Conservation (phyloP, 2,113 vertebrate species). For the Chaetodon auriga region DNA sequence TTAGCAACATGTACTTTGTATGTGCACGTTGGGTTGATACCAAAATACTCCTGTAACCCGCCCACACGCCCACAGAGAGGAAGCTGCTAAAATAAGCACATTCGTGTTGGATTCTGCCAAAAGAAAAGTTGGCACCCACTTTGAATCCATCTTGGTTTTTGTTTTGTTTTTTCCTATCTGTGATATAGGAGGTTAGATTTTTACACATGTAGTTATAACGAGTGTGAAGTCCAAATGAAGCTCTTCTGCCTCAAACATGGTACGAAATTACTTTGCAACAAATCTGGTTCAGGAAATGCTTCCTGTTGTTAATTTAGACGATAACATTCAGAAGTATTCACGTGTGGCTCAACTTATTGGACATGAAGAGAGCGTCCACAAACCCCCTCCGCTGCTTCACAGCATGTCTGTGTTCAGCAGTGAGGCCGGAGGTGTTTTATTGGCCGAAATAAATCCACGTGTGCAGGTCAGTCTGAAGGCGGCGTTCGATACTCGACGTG, state of each 20-base stretch:
- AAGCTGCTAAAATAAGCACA: conserved; percentile 28
- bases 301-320: not conserved
- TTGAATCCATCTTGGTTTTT: not conserved
- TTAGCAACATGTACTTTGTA: not conserved
- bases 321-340: not conserved
- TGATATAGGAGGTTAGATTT: not conserved
- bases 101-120: not conserved
- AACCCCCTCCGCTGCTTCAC: no score
- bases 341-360: no score
- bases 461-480: no score
- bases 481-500: not conserved
- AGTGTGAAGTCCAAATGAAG: not conserved
- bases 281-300: not conserved
- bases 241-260: not conserved
- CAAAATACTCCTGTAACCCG: conserved; percentile 5
- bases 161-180: not conserved
- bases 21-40: not conserved
- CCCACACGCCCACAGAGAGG: conserved; percentile 3
- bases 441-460: no score
- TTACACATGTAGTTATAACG: not conserved
- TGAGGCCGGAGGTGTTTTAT: not conserved
- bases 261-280: not conserved
- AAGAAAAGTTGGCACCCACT: not conserved
- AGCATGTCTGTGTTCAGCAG: not conserved
- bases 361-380: not conserved